Percentiles rank a stretch among this genome's conserved stretches.
Evolutionary conservation across 2,113 vertebrate genomes (phyloP).

Genomic region (Lophura nycthemera): DNA sequence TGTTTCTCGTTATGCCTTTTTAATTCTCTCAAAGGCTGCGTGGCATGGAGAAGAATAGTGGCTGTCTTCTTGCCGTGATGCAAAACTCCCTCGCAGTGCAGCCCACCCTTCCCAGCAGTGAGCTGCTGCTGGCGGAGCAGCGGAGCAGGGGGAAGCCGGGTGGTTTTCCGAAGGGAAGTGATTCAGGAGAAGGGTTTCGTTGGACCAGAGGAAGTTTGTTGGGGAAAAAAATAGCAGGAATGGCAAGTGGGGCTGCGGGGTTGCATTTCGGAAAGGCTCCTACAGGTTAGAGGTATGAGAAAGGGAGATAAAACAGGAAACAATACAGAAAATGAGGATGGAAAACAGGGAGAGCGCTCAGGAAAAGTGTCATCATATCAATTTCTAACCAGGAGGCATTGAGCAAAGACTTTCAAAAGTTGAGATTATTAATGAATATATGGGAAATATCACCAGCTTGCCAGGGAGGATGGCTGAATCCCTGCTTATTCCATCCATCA

Average conservation of each 20-base stretch:
- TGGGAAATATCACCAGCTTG: background rate
- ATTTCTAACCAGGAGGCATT: background rate
- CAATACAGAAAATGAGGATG: background rate
- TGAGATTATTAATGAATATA: background rate
- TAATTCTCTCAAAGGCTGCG: constrained; percentile 28
- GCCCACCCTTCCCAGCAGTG: background rate
- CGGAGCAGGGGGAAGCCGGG: background rate
- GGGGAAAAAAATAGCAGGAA: background rate
- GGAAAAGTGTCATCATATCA: background rate
- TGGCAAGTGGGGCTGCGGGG: fast-evolving
- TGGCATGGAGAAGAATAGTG: background rate
- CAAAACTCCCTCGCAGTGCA: background rate
- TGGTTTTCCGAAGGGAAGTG: background rate
- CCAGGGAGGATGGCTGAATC: background rate
- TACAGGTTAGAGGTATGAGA: background rate
- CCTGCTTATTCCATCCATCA: fast-evolving
- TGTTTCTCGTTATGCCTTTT: constrained; percentile 38
- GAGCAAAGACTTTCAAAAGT: background rate
- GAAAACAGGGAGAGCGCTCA: fast-evolving
- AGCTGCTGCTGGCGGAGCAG: background rate
- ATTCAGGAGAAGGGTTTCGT: background rate
- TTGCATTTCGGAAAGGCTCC: background rate
- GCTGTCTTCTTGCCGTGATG: constrained; percentile 13
- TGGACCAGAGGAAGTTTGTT: background rate
- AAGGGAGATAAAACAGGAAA: background rate